phyloP scores from a whole-genome alignment of 23 tunicate species.

The Styela plicata region DNA sequence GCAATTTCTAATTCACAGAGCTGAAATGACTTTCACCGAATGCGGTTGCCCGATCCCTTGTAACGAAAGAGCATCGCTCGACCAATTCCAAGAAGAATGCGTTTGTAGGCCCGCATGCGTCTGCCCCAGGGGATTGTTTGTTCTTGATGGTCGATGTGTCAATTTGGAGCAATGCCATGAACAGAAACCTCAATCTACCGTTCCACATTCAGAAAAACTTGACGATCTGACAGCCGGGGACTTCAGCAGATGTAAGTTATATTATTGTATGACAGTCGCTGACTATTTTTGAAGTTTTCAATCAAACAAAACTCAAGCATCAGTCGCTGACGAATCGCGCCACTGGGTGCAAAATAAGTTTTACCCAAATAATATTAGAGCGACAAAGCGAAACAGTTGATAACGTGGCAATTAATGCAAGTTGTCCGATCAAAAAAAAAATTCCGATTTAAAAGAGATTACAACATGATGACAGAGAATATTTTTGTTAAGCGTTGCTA shows the following conservation, averaged over 20 bases:
- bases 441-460: too few species aligned
- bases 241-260: background rate
- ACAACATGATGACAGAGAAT: too few species aligned
- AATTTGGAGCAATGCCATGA: slow-evolving; percentile 40
- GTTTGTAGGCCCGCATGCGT: slow-evolving; percentile 44
- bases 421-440: too few species aligned
- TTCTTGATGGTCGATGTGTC: slow-evolving; percentile 38
- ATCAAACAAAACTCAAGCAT: background rate
- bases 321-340: too few species aligned
- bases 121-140: slow-evolving; percentile 46
- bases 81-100: background rate
- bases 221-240: slow-evolving; percentile 6
- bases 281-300: slow-evolving; percentile 6
- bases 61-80: slow-evolving; percentile 4
- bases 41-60: slow-evolving; percentile 53
- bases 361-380: too few species aligned
- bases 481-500: too few species aligned
- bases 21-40: slow-evolving; percentile 33
- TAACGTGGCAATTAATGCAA: too few species aligned
- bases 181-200: slow-evolving; percentile 20
- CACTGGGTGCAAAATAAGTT: too few species aligned
- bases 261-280: background rate
- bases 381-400: too few species aligned
- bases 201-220: slow-evolving; percentile 1
- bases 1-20: slow-evolving; percentile 24